Percentiles rank a stretch among this genome's conserved stretches.
These are phyloP conservation scores for Ditula angustiorana DNA, from an alignment of 2,888 invertebrate genomes.

Conservation along the genomic window DNA sequence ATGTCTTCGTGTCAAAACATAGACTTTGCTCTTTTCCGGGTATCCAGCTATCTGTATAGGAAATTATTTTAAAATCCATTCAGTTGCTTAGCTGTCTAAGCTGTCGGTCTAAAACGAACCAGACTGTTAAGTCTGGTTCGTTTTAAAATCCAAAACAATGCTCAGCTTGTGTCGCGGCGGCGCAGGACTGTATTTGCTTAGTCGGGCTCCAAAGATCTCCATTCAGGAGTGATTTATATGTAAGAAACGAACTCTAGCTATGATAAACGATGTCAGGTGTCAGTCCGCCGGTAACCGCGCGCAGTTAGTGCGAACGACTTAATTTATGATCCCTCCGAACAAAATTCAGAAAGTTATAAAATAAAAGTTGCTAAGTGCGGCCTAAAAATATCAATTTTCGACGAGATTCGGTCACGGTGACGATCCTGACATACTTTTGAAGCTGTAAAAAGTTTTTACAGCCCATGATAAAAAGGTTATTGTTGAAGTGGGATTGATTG, in stretches of 20 bases:
- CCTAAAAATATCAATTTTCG: slow-evolving; percentile 34
- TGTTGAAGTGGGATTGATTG: not conserved
- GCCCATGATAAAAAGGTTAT: slow-evolving; percentile 13
- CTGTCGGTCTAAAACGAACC: no score
- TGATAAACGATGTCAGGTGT: slow-evolving; percentile 37
- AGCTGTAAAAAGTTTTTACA: slow-evolving; percentile 26
- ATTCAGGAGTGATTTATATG: slow-evolving; percentile 30
- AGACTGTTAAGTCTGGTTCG: no score
- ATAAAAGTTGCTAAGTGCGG: slow-evolving; percentile 32
- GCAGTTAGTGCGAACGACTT: slow-evolving; percentile 33
- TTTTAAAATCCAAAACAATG: no score
- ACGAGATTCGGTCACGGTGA: not conserved
- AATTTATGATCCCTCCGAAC: slow-evolving; percentile 31
- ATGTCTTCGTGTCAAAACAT: no score
- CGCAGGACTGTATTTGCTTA: not conserved
- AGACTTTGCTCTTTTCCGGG: no score
- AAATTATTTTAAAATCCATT: no score
- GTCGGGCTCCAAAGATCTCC: not conserved
- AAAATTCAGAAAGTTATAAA: slow-evolving; percentile 31
- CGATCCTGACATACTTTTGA: slow-evolving; percentile 11
- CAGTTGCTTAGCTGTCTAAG: no score
- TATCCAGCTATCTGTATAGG: no score
- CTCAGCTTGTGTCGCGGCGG: not conserved
- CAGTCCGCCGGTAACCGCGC: slow-evolving; percentile 31
- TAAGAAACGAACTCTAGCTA: slow-evolving; percentile 27